Percentiles rank a stretch among this genome's conserved stretches.
phyloP scores from a whole-genome alignment of 2,113 vertebrate genomes.

The Dromas ardeola region DNA sequence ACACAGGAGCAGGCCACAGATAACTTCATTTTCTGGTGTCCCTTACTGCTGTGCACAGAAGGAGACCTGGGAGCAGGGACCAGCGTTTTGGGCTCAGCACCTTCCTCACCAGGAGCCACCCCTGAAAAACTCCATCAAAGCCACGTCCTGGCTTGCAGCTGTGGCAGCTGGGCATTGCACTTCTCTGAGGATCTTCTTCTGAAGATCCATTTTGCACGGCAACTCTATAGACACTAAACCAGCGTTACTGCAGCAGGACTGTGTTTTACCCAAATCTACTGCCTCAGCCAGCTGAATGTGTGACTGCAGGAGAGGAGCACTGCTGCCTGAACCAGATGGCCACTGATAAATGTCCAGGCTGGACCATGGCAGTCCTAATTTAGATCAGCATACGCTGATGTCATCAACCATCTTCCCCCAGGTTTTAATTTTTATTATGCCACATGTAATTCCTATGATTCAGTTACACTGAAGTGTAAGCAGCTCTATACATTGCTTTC shows the following conservation, averaged over 20 bases:
- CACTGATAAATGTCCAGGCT: not conserved
- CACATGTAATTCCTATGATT: not conserved
- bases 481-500: not conserved
- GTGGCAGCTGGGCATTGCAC: not conserved
- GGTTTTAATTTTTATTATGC: not conserved
- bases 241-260: not conserved
- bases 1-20: not conserved
- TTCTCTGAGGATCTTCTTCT: not conserved
- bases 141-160: not conserved
- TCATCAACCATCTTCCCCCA: not conserved
- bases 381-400: not conserved
- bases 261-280: not conserved
- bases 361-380: not conserved
- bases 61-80: not conserved
- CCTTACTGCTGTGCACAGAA: not conserved
- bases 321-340: not conserved
- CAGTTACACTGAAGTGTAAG: not conserved
- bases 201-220: not conserved
- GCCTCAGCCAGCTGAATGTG: not conserved
- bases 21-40: not conserved
- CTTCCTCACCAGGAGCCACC: not conserved
- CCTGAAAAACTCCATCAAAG: not conserved
- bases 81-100: accelerated
- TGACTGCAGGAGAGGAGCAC: not conserved
- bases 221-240: not conserved